A percentile compares a stretch with the other conserved stretches of the same genome.
phyloP scores from a whole-genome alignment of 37 sponge, comb jelly and placozoan species.

The Eunapius fragilis region DNA sequence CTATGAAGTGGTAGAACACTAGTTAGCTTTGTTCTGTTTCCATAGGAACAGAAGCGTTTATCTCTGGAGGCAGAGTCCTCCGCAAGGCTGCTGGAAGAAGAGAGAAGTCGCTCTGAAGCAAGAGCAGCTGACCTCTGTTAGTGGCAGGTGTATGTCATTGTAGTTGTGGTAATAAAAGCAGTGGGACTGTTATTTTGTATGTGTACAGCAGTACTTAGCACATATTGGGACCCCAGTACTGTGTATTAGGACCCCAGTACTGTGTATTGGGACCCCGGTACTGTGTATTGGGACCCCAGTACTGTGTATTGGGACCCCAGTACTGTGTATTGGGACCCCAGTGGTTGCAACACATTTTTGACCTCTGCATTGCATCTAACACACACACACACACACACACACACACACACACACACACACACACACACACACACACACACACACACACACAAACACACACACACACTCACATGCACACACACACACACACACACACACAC shows the following conservation, averaged over 20 bases:
- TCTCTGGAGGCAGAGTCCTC: neutral
- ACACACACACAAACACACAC: constrained; percentile 6
- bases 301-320: too few species aligned
- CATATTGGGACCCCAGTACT: too few species aligned
- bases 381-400: neutral
- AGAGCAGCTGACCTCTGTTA: neutral
- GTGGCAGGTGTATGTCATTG: neutral
- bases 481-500: constrained; percentile 1
- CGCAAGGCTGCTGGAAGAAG: neutral
- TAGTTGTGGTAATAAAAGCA: too few species aligned
- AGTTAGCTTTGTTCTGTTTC: neutral
- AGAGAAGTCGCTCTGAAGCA: neutral
- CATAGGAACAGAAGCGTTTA: neutral
- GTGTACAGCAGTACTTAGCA: too few species aligned
- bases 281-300: too few species aligned
- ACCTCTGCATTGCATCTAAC: too few species aligned
- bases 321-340: too few species aligned
- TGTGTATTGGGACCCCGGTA: too few species aligned
- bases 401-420: neutral
- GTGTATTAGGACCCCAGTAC: too few species aligned
- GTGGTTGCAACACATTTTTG: too few species aligned
- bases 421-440: neutral
- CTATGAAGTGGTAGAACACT: too few species aligned
- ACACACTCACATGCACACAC: neutral
- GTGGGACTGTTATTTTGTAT: too few species aligned